Base-by-base conservation (phyloP, 2,888 invertebrate species). In the Dryadula phaetusa region DNA sequence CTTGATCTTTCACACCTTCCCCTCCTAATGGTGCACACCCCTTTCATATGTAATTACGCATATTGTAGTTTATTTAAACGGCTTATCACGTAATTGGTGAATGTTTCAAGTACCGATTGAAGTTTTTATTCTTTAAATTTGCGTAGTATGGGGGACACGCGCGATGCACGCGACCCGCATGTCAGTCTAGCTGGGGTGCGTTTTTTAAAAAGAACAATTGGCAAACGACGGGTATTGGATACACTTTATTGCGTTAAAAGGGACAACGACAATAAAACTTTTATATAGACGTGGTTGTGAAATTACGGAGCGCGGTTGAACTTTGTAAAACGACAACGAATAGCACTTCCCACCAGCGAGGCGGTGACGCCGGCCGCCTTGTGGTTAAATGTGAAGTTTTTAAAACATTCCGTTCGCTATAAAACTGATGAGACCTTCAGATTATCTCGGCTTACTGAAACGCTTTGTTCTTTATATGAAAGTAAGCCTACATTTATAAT, bases 111-210 rank as follows among this genome's bases (percentile, higher is more conserved):
- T 82, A 82, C 82, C 80, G 78, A 80, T 82, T 83, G 79, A 76
- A 82, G 78, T 78, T 84, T 85, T 85, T 84, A 86, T 73, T 74
- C 72, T 70, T 86, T 77, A 84, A 88, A 90, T 88, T 89, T 82
- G 86, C 86, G 84, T 85, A 79, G 78, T 80, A 92, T 90, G 86
- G 79, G 90, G 88, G 90, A 87, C 92, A 92, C 91, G 90, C 87
- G 90, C 80, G 42, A 42, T 66, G 75, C 92, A 92, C 91, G 85
- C 88, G 92, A 89, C 91, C 92, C 91, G 91, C 90, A 91, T 91
- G 76, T 67, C 77, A 78, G 62, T 63, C 73, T 49, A 61, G 63
- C 56, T 70, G 67, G 80, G 82, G 83, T 77, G 76, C 65, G 71
- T 79, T 80, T 83, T 79, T 72, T 74, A 70, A 75, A 70, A 69